These are phyloP conservation scores for Leptinotarsa undecemlineata DNA, from an alignment of 1,140 invertebrate genomes.

Conservation along the genomic window DNA sequence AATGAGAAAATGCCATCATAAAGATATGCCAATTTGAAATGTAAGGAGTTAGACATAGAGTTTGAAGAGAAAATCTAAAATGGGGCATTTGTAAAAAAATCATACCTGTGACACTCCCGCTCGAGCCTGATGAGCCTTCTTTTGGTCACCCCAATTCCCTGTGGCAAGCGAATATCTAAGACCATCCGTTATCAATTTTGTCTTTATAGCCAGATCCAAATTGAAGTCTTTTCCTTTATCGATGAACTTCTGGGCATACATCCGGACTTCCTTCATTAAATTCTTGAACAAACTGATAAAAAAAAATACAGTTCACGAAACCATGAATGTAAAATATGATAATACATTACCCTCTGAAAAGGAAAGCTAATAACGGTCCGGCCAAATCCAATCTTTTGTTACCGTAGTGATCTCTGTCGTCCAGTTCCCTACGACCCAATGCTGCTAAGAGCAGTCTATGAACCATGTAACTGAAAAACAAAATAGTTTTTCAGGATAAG, in stretches of 20 bases:
- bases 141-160: conserved; percentile 99
- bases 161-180: conserved; percentile 96
- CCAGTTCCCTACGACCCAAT: conserved; percentile 91
- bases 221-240: conserved; percentile 98
- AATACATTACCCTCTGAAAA: conserved; percentile 78
- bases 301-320: neutral
- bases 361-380: conserved; percentile 92
- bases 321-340: neutral
- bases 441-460: conserved; percentile 92
- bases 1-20: too few relatives aligned
- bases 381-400: conserved; percentile 98
- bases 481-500: too few relatives aligned
- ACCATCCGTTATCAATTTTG: conserved; percentile 98
- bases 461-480: conserved; percentile 85
- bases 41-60: too few relatives aligned
- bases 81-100: too few relatives aligned
- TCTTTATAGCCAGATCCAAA: conserved; percentile 95
- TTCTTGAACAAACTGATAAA: conserved; percentile 80
- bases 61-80: too few relatives aligned
- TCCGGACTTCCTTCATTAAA: conserved; percentile 91
- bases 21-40: too few relatives aligned
- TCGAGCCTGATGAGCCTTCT: conserved; percentile 91
- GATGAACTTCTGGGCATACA: conserved; percentile 99
- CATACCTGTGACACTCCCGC: conserved; percentile 74
- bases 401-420: conserved; percentile 99